These are phyloP conservation scores for Dromius quadrimaculatus DNA, from an alignment of 2,888 invertebrate genomes.

Conservation along the genomic window DNA sequence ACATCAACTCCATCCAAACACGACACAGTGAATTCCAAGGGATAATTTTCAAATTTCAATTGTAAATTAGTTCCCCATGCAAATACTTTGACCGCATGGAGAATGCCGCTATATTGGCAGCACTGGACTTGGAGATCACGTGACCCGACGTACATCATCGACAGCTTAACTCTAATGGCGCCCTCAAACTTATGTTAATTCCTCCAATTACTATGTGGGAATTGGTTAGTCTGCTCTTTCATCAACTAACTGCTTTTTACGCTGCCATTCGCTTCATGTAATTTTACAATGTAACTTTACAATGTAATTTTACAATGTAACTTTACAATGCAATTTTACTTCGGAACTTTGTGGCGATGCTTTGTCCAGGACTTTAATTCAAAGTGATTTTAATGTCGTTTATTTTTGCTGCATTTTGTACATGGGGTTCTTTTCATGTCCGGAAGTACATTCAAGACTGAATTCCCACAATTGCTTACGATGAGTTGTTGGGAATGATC, in stretches of 20 bases:
- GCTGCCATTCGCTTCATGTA: neutral
- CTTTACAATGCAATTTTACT: conserved; percentile 29
- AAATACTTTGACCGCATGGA: conserved; percentile 29
- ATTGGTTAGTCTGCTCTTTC: conserved; percentile 26
- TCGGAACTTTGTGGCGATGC: neutral
- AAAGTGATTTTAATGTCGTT: neutral
- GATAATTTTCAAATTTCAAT: conserved; percentile 48
- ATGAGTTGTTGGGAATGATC: too few species aligned
- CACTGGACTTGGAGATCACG: conserved; percentile 10
- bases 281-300: conserved; percentile 36
- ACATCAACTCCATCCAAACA: neutral
- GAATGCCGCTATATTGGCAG: conserved; percentile 3
- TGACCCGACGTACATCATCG: conserved; percentile 39
- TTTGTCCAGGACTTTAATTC: neutral
- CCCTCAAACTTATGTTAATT: conserved; percentile 42
- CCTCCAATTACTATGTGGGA: conserved; percentile 30
- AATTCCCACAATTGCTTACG: too few species aligned
- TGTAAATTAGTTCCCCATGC: conserved; percentile 47
- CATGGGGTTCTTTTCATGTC: too few species aligned
- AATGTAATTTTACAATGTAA: conserved; percentile 33
- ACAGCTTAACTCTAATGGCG: conserved; percentile 33
- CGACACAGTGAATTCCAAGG: conserved; percentile 31
- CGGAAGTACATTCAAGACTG: too few species aligned
- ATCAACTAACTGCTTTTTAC: conserved; percentile 15
- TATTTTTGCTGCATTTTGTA: too few species aligned